Conservation (phyloP, 2,113 vertebrate genomes). For the Neotoma lepida region DNA sequence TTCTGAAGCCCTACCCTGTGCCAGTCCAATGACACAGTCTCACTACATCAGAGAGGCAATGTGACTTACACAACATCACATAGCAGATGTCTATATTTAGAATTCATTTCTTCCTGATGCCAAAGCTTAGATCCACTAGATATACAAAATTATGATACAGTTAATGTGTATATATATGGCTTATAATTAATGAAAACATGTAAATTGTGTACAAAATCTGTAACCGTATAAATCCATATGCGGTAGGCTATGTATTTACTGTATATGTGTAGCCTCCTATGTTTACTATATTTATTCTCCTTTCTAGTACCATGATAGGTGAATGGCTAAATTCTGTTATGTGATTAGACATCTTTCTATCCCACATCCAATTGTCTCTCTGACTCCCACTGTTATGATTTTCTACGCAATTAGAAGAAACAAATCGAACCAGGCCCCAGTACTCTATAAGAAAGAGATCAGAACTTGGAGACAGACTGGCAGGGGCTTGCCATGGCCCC, state of each 20-base stretch:
- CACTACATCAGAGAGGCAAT: background rate
- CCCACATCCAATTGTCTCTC: background rate
- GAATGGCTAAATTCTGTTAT: background rate
- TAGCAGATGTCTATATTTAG: background rate
- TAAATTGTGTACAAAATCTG: background rate
- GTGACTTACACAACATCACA: background rate
- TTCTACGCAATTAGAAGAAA: background rate
- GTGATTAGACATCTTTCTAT: too few species aligned
- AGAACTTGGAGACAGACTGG: background rate
- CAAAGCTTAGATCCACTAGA: background rate
- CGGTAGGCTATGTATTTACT: too few species aligned
- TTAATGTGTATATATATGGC: background rate
- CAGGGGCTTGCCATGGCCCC: background rate
- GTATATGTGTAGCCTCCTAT: background rate
- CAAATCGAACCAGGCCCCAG: background rate
- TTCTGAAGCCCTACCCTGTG: background rate
- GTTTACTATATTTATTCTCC: background rate
- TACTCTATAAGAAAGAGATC: background rate
- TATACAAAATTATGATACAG: background rate
- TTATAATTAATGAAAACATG: background rate
- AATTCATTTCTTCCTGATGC: background rate
- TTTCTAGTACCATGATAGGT: background rate
- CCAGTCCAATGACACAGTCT: background rate
- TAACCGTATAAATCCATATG: background rate
- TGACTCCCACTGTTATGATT: background rate